phyloP scores from a whole-genome alignment of 2,113 vertebrate genomes.

The Proterorhinus semilunaris region DNA sequence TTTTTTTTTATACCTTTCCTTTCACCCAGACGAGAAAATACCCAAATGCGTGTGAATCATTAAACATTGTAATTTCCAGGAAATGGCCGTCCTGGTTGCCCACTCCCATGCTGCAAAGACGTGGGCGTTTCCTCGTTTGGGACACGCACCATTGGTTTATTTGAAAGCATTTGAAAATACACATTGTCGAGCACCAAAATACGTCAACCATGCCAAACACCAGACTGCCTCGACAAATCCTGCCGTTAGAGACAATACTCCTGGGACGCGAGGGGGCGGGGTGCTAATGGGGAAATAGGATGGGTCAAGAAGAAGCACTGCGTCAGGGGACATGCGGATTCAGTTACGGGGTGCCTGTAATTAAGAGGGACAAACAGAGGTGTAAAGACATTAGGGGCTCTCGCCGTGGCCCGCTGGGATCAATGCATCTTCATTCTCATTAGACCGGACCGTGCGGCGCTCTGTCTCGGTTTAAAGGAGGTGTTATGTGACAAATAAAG shows the following conservation, averaged over 20 bases:
- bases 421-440: conserved; percentile 68
- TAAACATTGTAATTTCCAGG: neutral
- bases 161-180: conserved; percentile 63
- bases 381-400: conserved; percentile 62
- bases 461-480: conserved; percentile 34
- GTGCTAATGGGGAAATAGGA: conserved; percentile 23
- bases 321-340: conserved; percentile 59
- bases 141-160: conserved; percentile 55
- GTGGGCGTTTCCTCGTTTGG: conserved; percentile 23
- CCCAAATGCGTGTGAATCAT: conserved; percentile 1
- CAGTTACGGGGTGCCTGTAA: conserved; percentile 59
- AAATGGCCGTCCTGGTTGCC: neutral
- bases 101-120: neutral
- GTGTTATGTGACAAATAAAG: neutral
- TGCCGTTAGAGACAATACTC: conserved; percentile 65
- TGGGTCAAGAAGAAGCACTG: conserved; percentile 18
- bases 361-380: conserved; percentile 66
- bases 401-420: conserved; percentile 55
- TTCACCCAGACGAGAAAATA: neutral
- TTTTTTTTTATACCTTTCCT: too few relatives aligned
- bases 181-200: conserved; percentile 45
- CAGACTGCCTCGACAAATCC: conserved; percentile 55
- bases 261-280: conserved; percentile 44
- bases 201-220: conserved; percentile 51
- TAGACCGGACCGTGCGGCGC: conserved; percentile 49